Conservation (phyloP, 2,797 vertebrate species). For the Dallia pectoralis region DNA sequence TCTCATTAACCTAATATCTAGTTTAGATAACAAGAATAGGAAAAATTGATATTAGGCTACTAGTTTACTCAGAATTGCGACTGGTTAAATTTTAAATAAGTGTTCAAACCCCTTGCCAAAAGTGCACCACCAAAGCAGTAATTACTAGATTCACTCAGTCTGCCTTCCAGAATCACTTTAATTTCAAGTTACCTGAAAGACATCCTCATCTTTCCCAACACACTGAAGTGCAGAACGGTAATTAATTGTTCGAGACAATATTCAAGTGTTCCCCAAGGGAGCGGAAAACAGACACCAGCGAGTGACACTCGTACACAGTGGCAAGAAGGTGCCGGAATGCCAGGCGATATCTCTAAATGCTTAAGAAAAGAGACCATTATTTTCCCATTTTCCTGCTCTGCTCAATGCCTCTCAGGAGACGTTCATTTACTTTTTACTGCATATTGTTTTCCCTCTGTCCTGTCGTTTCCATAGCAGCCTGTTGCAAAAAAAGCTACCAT, state of each 20-base stretch:
- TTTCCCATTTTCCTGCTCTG: slow-evolving; percentile 10
- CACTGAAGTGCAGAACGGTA: slow-evolving; percentile 1
- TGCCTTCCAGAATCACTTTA: neutral
- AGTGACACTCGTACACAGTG: neutral
- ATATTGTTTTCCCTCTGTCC: slow-evolving; percentile 26
- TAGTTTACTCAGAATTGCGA: no score
- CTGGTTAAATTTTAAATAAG: no score
- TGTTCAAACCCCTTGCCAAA: neutral
- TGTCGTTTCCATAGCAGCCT: slow-evolving; percentile 54
- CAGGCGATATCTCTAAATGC: slow-evolving; percentile 11
- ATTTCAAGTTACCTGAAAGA: neutral
- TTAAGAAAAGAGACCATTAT: slow-evolving; percentile 21
- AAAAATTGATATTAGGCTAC: no score
- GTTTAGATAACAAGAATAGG: no score
- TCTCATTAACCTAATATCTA: no score
- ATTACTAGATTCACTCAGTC: neutral
- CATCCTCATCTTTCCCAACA: neutral
- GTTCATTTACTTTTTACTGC: slow-evolving; percentile 44
- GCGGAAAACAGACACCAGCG: slow-evolving; percentile 3
- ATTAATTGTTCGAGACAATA: slow-evolving; percentile 10
- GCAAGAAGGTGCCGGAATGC: neutral
- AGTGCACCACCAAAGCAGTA: neutral
- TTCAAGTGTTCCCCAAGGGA: slow-evolving; percentile 12
- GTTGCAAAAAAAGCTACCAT: slow-evolving; percentile 44
- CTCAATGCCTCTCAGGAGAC: slow-evolving; percentile 18